Base-by-base conservation (phyloP, 2,888 invertebrate genomes). In the Operophtera brumata region DNA sequence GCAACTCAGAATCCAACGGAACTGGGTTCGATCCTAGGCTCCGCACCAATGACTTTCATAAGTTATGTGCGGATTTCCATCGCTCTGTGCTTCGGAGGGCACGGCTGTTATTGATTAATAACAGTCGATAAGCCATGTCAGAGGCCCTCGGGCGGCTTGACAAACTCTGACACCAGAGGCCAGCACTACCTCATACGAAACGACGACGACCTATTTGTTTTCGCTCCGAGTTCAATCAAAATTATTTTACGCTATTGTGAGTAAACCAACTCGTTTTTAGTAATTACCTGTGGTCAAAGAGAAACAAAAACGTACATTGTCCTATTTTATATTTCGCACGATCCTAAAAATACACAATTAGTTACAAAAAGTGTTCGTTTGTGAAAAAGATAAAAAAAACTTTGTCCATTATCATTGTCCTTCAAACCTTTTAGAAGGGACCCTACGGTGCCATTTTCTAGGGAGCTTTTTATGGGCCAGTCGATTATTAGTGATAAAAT, bases 311-410 rank as follows among this genome's bases (percentile, higher is more conserved):
- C 57, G 52, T 49, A 58, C 49, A 51, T 44, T 14, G 12, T 39
- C 51, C 44, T 39, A 39, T 52, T 51, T 43, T 54, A 57, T 57
- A 54, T 64, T 58, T 43, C 35, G 11, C 54, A 44, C 47, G 62
- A 51, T 41, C 58, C 60, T 62, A 57, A 60, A 62, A 61, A 64
- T 62, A 60, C 59, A 62, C 59, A 62, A 64, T 64, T 62, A 64
- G 60, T 53, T 62, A 54, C 49, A 51, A 62, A 64, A 60, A 60
- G 63, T 57, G 51, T 57, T 47, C 50, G 37, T 58, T 54, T 47
- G 47, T 47, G 46, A 42, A 47, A 49, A 46, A 62, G 58, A 64
- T 61, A 59, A 60, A 54, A 60, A 54, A 53, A 60, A 61, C 43
- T 59, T 64, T 57, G 48, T 12, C 41, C 54, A 32, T 64, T 66